Percentiles rank a stretch among this genome's conserved stretches.
Evolutionary conservation across 2,797 vertebrate species (phyloP).

Genomic region (Poeciliopsis gracilis): DNA sequence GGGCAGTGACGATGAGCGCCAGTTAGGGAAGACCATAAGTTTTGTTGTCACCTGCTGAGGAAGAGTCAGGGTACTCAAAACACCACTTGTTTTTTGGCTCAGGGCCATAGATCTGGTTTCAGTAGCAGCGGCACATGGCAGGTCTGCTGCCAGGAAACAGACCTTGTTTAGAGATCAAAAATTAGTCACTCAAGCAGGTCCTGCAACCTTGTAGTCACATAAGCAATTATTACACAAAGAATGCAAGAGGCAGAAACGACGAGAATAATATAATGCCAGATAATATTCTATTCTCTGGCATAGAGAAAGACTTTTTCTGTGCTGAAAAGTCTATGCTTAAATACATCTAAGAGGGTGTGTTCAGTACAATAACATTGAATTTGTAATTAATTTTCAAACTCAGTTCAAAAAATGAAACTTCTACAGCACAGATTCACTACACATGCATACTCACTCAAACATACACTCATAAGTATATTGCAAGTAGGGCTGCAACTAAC

Average conservation of each 20-base stretch:
- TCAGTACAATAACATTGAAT: neutral
- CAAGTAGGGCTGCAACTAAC: no score
- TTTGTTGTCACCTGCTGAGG: conserved; percentile 34
- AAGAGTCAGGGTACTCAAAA: conserved; percentile 20
- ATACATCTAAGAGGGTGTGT: neutral
- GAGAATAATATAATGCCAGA: no score
- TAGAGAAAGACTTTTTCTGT: no score
- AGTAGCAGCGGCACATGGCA: conserved; percentile 10
- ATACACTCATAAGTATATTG: no score
- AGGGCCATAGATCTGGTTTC: conserved; percentile 26
- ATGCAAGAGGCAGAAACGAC: neutral
- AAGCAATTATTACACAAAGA: conserved; percentile 4
- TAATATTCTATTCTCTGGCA: no score
- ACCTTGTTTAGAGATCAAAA: conserved; percentile 13
- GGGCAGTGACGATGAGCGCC: conserved; percentile 47
- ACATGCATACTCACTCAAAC: no score
- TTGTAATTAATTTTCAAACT: neutral
- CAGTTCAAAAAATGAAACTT: neutral
- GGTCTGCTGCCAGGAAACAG: conserved; percentile 15
- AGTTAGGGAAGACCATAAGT: conserved; percentile 30
- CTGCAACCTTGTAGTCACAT: conserved; percentile 11
- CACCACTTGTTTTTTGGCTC: conserved; percentile 41
- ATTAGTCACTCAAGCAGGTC: conserved; percentile 25
- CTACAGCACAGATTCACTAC: neutral
- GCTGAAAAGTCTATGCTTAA: no score